phyloP scores from a whole-genome alignment of 1,140 invertebrate genomes.

The Drosophila funebris region DNA sequence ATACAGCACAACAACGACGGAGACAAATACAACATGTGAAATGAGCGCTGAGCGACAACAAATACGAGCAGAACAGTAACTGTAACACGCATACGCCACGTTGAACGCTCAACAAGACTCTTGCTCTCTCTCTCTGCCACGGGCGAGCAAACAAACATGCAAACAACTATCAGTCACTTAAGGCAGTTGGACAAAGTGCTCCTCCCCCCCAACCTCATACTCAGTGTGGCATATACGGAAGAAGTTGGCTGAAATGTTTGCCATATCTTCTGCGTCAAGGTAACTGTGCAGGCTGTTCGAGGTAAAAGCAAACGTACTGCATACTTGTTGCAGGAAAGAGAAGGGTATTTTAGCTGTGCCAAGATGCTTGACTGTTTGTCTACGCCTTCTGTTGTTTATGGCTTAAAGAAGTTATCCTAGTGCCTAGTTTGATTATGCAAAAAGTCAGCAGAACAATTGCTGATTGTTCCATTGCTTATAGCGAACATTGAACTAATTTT shows the following conservation, averaged over 20 bases:
- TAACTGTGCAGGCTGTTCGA: not conserved
- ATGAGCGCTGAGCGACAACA: slow-evolving; percentile 63
- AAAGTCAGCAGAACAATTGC: too few species aligned
- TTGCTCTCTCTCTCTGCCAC: not conserved
- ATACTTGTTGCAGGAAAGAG: not conserved
- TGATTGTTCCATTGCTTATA: too few species aligned
- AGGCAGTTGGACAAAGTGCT: slow-evolving; percentile 73
- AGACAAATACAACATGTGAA: slow-evolving; percentile 51
- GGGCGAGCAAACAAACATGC: slow-evolving; percentile 67
- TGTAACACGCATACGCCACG: slow-evolving; percentile 58
- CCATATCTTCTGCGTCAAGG: slow-evolving; percentile 18
- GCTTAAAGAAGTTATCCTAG: too few species aligned
- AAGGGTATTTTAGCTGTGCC: not conserved
- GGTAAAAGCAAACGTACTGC: slow-evolving; percentile 29
- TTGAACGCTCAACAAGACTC: slow-evolving; percentile 18
- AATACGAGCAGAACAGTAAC: slow-evolving; percentile 48
- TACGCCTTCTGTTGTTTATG: too few species aligned
- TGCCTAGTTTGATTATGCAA: too few species aligned
- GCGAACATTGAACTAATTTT: too few species aligned
- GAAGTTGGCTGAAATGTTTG: slow-evolving; percentile 13
- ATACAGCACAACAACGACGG: not conserved
- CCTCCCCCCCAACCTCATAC: not conserved
- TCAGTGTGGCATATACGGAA: not conserved
- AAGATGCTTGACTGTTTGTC: not conserved
- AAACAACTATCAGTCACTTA: slow-evolving; percentile 81